Percentiles rank a stretch among this genome's conserved stretches.
Evolutionary conservation across 2,113 vertebrate genomes (phyloP).

Genomic region (Pyrgilauda ruficollis): DNA sequence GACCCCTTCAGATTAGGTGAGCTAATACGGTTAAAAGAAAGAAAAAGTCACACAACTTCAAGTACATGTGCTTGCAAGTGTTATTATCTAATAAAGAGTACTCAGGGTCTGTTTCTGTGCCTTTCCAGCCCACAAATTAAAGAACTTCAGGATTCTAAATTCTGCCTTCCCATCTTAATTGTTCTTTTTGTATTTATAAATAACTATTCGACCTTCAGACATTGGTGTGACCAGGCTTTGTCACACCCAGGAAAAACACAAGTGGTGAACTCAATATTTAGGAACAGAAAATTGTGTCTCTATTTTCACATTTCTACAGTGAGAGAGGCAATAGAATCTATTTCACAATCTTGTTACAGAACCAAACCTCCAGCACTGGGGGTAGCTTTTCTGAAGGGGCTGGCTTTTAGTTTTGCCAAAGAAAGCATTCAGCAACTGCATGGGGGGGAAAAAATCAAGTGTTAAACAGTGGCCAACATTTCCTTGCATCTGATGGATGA

Average conservation of each 20-base stretch:
- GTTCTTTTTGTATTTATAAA: background rate
- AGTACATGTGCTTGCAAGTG: background rate
- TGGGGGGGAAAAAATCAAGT: background rate
- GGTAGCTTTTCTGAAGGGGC: background rate
- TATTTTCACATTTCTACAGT: background rate
- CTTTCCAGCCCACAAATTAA: background rate
- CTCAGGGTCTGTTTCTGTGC: background rate
- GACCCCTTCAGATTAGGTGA: background rate
- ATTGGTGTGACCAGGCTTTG: background rate
- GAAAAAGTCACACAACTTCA: background rate
- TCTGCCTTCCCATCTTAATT: background rate
- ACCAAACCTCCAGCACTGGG: background rate
- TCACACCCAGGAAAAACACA: background rate
- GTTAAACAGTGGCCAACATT: background rate
- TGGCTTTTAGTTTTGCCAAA: background rate
- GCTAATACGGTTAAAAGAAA: background rate
- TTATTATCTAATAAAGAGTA: background rate
- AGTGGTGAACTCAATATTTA: background rate
- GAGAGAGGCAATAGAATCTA: background rate
- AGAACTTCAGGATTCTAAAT: background rate
- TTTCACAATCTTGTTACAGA: background rate
- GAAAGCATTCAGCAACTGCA: background rate
- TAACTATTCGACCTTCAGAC: background rate
- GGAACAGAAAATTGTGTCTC: background rate
- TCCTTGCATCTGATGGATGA: background rate